phyloP scores from a whole-genome alignment of 2,888 invertebrate genomes.

The Baronia brevicornis region DNA sequence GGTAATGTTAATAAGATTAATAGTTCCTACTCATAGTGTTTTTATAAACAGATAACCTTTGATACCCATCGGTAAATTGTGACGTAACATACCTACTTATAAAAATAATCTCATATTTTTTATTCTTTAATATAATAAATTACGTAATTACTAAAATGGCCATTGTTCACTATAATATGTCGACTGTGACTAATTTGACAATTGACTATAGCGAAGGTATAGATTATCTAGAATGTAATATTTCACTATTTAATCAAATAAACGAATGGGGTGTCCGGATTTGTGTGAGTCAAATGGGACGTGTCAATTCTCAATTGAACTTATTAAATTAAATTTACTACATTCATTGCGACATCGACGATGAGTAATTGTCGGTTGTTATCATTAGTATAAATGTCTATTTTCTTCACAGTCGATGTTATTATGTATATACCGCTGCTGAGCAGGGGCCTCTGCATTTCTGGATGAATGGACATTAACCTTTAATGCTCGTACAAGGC shows the following conservation, averaged over 20 bases:
- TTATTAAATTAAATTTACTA: conserved; percentile 54
- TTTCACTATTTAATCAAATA: conserved; percentile 32
- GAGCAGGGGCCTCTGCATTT: too few relatives aligned
- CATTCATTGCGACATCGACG: conserved; percentile 36
- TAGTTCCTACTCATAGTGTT: too few relatives aligned
- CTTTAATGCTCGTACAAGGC: too few relatives aligned
- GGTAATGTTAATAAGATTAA: too few relatives aligned
- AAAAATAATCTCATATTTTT: conserved; percentile 6
- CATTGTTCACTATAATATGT: conserved; percentile 3
- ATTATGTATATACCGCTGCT: too few relatives aligned
- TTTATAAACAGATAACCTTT: conserved; percentile 12
- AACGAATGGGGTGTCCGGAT: conserved; percentile 40
- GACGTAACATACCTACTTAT: conserved; percentile 8
- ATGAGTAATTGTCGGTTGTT: conserved; percentile 48
- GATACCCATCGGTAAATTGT: conserved; percentile 1
- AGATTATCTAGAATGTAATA: conserved; percentile 21
- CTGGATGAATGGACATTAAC: too few relatives aligned
- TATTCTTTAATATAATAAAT: conserved; percentile 5
- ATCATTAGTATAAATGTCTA: too few relatives aligned
- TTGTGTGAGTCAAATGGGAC: conserved; percentile 45
- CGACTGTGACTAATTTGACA: conserved; percentile 2
- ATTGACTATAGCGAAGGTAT: conserved; percentile 6
- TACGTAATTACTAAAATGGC: conserved; percentile 9
- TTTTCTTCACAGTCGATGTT: too few relatives aligned
- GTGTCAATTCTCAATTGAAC: conserved; percentile 66